Base-by-base conservation (phyloP, 2,888 invertebrate species). In the Azorinus chamasolen region DNA sequence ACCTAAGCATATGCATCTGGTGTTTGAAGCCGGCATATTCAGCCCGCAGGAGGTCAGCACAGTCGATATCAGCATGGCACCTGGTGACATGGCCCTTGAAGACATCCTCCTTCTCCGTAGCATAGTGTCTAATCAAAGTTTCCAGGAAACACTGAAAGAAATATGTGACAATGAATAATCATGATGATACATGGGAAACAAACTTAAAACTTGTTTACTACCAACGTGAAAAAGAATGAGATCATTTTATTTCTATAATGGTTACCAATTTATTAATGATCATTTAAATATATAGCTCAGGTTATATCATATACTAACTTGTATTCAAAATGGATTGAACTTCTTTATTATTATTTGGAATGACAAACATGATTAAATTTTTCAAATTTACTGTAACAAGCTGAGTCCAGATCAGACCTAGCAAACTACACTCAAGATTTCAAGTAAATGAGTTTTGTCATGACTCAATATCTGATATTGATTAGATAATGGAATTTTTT, bases 1-100 rank as follows among this genome's bases (percentile, higher is more conserved):
- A 70, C 70, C 70, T 62, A 37, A 70, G 24, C 62, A 70, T 70
- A 50, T 37, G 55, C 62, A 71, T 63, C 32, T 63, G 70, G 20
- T 71, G 70, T 54, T 63, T 63, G 43, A 63, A 71, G n/a, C 70
- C 70, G 3, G 48, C 50, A 24, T 71, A 71, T 45, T 63, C 57
- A n/a, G 57, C 50, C 8, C 27, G 27, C 4, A 71, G 39, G n/a
- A 63, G 8, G 14, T 39, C 16, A 14, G 43, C 58, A 37, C 1
- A 12, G 24, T 71, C 57, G 27, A 71, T 50, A 18, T 63, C 63
- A 57, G 70, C 43, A 6, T 46, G 55, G 39, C 57, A 45, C 41
- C 62, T 55, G 14, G 41, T 71, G 32, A 24, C 27, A 41, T 71
- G 63, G 4, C 70, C 57, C 24, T 54, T 53, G 61, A 69, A 69